A percentile compares a stretch with the other conserved stretches of the same genome.
phyloP scores from a whole-genome alignment of 2,797 vertebrate species.

The Mormyrus hasselquistii region DNA sequence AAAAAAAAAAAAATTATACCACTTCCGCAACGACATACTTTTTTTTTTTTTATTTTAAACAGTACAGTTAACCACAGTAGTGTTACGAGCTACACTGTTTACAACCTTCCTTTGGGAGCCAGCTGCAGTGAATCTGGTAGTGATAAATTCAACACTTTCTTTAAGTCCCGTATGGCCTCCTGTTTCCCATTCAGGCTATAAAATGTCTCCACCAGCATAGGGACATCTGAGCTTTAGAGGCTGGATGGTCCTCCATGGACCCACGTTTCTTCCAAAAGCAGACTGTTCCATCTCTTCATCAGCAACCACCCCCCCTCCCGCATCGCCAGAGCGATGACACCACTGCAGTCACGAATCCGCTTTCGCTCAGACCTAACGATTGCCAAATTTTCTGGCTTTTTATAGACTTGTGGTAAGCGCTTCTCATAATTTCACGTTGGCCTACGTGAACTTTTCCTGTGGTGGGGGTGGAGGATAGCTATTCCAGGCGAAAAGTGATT shows the following conservation, averaged over 20 bases:
- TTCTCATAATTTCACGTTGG: neutral
- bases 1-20: neutral
- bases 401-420: neutral
- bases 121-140: neutral
- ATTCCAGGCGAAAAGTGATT: slow-evolving; percentile 44
- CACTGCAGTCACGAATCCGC: neutral
- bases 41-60: neutral
- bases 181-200: neutral
- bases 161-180: neutral
- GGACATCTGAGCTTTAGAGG: neutral
- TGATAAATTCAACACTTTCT: neutral
- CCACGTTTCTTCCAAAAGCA: neutral
- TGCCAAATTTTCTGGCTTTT: slow-evolving; percentile 13
- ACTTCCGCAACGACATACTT: neutral
- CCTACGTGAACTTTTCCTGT: slow-evolving; percentile 6
- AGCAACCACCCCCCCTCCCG: neutral
- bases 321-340: slow-evolving; percentile 1
- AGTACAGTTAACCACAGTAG: neutral
- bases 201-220: neutral
- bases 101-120: neutral
- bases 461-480: neutral
- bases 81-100: neutral
- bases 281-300: neutral
- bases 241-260: neutral
- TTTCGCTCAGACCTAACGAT: neutral